Evolutionary conservation across 1,140 invertebrate genomes (phyloP), one percentile per base, ranked within the genome.

Genomic region (Leptopilina boulardi): DNA sequence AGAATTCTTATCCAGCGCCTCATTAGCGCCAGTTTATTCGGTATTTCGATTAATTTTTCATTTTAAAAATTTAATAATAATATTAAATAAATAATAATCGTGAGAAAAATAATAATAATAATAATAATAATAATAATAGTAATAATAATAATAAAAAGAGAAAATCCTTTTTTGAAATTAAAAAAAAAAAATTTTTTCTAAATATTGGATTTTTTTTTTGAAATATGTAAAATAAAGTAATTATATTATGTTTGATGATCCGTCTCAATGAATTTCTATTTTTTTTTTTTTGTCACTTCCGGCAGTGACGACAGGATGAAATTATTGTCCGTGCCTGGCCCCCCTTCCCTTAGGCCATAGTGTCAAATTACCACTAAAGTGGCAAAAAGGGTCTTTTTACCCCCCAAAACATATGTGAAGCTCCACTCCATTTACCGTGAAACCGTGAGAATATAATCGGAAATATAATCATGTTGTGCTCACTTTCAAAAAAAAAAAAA

Each of bases 361-460:
- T 84, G 81, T 86, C 84, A 82, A 87, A 86, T 85, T 84, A 86
- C 84, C 72, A 42, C 76, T 34, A 82, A 54, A 54, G 76, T 51
- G 19, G 47, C 18, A 47, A 66, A 71, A 26, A 70, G 66, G 38
- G 26, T n/a, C 34, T 38, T 74, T 44, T 77, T 73, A 73, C 81
- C 74, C 77, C 73, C 70, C n/a, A n/a, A n/a, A 73, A 80, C 83
- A 84, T 81, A 83, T 82, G 80, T 77, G 70, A 54, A 73, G 54
- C 79, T 80, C 51, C 42, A 71, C 77, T 78, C 73, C 72, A 76
- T 44, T 47, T 79, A 47, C 44, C 30, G 47, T 72, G 38, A 75
- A 80, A 73, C 76, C 80, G 80, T 81, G 80, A 80, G 81, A 84
- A 84, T 82, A 79, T 72, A 54, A 54, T 75, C 26, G 74, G 72